A percentile compares a stretch with the other conserved stretches of the same genome.
phyloP scores from a whole-genome alignment of 2,888 invertebrate species.

The Eutolmus rufibarbis region DNA sequence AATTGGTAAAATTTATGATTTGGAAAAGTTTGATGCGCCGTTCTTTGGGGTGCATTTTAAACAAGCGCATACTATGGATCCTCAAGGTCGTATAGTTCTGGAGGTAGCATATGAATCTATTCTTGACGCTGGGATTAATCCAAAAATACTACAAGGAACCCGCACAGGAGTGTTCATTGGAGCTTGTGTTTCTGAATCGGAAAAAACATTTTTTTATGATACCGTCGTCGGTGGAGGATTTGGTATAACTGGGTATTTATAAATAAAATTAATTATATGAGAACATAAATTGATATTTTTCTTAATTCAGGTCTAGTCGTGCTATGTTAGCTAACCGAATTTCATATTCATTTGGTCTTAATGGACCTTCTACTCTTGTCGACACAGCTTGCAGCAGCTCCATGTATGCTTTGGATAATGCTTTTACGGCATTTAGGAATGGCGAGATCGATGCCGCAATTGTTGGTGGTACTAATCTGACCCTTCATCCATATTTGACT shows the following conservation, averaged over 20 bases:
- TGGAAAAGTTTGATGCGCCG: slow-evolving; percentile 78
- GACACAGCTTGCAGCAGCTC: slow-evolving; percentile 96
- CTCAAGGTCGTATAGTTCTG: slow-evolving; percentile 78
- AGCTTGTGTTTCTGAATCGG: slow-evolving; percentile 75
- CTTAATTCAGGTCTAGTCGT: slow-evolving; percentile 74
- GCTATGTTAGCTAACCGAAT: slow-evolving; percentile 92
- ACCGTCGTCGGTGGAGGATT: slow-evolving; percentile 66
- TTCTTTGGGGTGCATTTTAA: slow-evolving; percentile 80
- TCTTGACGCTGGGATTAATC: slow-evolving; percentile 77
- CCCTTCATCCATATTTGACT: slow-evolving; percentile 86
- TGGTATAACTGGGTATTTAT: slow-evolving; percentile 59
- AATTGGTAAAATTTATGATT: slow-evolving; percentile 74
- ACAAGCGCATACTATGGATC: slow-evolving; percentile 79
- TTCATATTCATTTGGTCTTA: slow-evolving; percentile 86
- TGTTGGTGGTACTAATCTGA: slow-evolving; percentile 86
- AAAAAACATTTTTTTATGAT: slow-evolving; percentile 75
- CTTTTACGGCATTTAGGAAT: slow-evolving; percentile 76
- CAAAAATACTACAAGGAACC: slow-evolving; percentile 69
- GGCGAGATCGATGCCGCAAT: slow-evolving; percentile 89
- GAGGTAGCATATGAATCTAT: slow-evolving; percentile 82
- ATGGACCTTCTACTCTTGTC: slow-evolving; percentile 86
- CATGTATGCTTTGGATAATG: slow-evolving; percentile 84
- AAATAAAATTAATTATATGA: not conserved
- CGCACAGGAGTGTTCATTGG: slow-evolving; percentile 79
- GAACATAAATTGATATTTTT: not conserved